Evolutionary conservation across 92 coral and sea anemone genomes (phyloP).

Genomic region (Isaurus tuberculatus): DNA sequence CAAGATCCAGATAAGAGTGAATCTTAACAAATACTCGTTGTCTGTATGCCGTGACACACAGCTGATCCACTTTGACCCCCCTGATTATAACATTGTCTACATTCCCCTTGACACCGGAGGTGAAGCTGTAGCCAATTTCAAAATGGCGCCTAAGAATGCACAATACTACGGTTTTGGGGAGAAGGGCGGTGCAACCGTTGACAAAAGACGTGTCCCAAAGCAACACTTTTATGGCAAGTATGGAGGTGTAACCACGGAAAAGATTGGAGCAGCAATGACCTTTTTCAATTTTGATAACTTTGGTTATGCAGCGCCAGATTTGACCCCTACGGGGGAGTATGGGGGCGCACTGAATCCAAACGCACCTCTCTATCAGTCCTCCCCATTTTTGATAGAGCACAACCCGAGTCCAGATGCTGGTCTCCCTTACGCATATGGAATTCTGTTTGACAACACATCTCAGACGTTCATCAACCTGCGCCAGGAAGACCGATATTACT

Average conservation of each 20-base stretch:
- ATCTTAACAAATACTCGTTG: conserved; percentile 67
- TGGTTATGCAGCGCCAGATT: conserved; percentile 82
- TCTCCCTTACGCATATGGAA: conserved; percentile 75
- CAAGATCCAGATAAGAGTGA: conserved; percentile 62
- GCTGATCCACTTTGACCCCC: conserved; percentile 79
- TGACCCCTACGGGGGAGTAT: conserved; percentile 76
- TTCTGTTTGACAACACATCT: conserved; percentile 81
- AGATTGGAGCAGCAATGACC: conserved; percentile 79
- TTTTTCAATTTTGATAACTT: conserved; percentile 83
- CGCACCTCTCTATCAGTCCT: conserved; percentile 79
- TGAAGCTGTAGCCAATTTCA: conserved; percentile 77
- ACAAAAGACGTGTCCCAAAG: conserved; percentile 80
- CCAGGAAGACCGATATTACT: conserved; percentile 74
- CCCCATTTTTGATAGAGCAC: conserved; percentile 82
- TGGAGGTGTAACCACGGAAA: conserved; percentile 65
- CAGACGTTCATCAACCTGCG: conserved; percentile 79
- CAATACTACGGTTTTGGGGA: conserved; percentile 82
- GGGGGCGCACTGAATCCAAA: conserved; percentile 79
- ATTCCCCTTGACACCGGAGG: conserved; percentile 62
- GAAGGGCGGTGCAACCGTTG: conserved; percentile 78
- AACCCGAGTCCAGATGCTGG: conserved; percentile 81
- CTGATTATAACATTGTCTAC: conserved; percentile 72
- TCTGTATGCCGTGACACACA: conserved; percentile 76
- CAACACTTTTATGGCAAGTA: conserved; percentile 79
- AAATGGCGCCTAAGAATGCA: conserved; percentile 77